These are phyloP conservation scores for Trimorus sp. DNA, from an alignment of 2,888 invertebrate species.

Conservation along the genomic window DNA sequence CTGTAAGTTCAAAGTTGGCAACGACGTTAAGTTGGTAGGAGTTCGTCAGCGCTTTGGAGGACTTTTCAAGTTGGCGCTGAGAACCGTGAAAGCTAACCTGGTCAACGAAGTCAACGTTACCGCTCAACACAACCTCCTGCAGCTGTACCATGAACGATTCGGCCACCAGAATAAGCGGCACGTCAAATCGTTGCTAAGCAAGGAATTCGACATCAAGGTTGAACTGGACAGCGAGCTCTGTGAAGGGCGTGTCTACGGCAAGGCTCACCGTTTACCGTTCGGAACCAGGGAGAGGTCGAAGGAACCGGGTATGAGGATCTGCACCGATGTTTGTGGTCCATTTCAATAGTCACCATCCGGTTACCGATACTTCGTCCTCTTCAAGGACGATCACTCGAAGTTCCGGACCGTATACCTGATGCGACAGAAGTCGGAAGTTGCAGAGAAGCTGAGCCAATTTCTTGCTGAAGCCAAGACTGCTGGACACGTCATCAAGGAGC, in stretches of 20 bases:
- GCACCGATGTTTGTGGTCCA: slow-evolving; percentile 65
- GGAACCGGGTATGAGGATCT: slow-evolving; percentile 28
- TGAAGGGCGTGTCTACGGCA: slow-evolving; percentile 70
- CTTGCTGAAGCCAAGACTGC: slow-evolving; percentile 60
- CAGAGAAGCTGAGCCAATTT: slow-evolving; percentile 44
- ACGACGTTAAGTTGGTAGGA: slow-evolving; percentile 56
- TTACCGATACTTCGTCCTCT: slow-evolving; percentile 61
- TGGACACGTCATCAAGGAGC: slow-evolving; percentile 40
- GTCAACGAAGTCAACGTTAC: slow-evolving; percentile 42
- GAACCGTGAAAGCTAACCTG: slow-evolving; percentile 62
- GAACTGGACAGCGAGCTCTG: slow-evolving; percentile 68
- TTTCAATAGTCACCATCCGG: slow-evolving; percentile 56
- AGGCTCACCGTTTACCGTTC: slow-evolving; percentile 71
- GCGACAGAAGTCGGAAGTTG: slow-evolving; percentile 61
- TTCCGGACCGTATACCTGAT: slow-evolving; percentile 56
- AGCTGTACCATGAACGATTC: slow-evolving; percentile 73
- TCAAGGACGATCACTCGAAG: slow-evolving; percentile 64
- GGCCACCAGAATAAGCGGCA: slow-evolving; percentile 75
- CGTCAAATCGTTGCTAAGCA: slow-evolving; percentile 71
- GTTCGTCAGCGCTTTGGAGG: slow-evolving; percentile 64
- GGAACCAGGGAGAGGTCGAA: slow-evolving; percentile 55
- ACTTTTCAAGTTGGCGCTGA: slow-evolving; percentile 66
- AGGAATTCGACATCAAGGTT: no score
- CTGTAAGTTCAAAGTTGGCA: slow-evolving; percentile 64
- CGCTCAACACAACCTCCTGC: slow-evolving; percentile 55